Conservation (phyloP, 2,113 vertebrate species). For the Platichthys stellatus region DNA sequence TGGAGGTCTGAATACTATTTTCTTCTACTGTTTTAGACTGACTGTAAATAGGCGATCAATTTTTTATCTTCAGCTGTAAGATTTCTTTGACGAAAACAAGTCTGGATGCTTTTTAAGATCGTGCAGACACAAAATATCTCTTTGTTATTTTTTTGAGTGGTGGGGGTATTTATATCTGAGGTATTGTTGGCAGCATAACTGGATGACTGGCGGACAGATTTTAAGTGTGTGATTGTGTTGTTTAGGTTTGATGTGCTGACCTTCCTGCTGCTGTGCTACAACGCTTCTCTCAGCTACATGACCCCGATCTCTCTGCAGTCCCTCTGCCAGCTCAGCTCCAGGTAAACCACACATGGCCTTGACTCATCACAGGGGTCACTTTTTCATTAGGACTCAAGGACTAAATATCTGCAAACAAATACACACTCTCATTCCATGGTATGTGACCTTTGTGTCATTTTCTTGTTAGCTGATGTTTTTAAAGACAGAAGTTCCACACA, state of each 20-base stretch:
- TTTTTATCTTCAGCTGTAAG: not conserved
- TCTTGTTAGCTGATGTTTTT: conserved; percentile 16
- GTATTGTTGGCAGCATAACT: not conserved
- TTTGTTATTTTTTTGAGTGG: not conserved
- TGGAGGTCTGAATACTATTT: not conserved
- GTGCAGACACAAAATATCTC: not conserved
- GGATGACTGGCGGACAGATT: not conserved
- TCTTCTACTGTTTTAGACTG: not conserved
- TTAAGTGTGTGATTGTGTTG: conserved; percentile 45
- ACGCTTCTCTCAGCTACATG: conserved; percentile 94
- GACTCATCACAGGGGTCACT: not conserved
- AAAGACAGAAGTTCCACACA: not conserved
- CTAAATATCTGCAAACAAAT: not conserved
- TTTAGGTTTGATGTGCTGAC: conserved; percentile 95
- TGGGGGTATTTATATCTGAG: not conserved
- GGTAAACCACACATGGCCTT: conserved; percentile 79
- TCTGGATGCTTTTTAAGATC: not conserved
- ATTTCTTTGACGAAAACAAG: not conserved
- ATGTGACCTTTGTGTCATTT: not conserved
- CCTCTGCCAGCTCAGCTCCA: conserved; percentile 95
- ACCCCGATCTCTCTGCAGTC: conserved; percentile 92
- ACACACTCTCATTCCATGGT: not conserved
- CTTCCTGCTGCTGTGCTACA: conserved; percentile 96
- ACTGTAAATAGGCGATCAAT: not conserved
- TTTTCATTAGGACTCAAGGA: not conserved